Conservation (phyloP, 2,888 invertebrate species). For the Tineola bisselliella region DNA sequence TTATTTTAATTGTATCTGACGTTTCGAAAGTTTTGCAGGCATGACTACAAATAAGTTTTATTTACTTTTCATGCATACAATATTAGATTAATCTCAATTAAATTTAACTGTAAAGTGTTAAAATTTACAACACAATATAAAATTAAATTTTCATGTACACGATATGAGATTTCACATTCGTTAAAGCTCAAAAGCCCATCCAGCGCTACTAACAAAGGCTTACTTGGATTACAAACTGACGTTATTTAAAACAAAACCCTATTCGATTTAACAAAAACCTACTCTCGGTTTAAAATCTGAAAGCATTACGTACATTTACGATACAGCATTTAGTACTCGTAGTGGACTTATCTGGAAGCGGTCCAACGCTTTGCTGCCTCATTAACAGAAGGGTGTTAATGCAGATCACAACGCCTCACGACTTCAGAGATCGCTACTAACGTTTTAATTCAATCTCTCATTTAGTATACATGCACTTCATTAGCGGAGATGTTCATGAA, state of each 20-base stretch:
- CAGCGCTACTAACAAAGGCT: not conserved
- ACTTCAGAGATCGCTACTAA: slow-evolving; percentile 20
- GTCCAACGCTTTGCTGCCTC: slow-evolving; percentile 41
- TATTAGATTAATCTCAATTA: not conserved
- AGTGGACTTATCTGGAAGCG: not conserved
- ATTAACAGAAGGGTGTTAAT: slow-evolving; percentile 55
- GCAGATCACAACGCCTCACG: slow-evolving; percentile 29
- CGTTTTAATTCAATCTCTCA: slow-evolving; percentile 47
- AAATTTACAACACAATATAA: not conserved
- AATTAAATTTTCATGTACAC: not conserved
- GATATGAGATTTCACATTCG: not conserved
- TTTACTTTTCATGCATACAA: not conserved
- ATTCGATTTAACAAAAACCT: not conserved
- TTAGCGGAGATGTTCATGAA: not conserved
- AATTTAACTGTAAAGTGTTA: not conserved
- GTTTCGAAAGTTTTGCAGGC: too few species aligned
- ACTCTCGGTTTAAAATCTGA: not conserved
- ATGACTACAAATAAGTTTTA: too few species aligned
- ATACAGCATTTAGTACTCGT: not conserved
- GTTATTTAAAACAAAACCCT: not conserved
- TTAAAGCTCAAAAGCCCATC: not conserved
- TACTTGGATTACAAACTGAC: not conserved
- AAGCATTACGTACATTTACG: too few species aligned
- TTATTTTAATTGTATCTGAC: too few species aligned
- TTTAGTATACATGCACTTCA: not conserved